Evolutionary conservation across 1,140 invertebrate species (phyloP), one percentile per base, ranked within the genome.

Genomic region (Hydropsyche tenuis): DNA sequence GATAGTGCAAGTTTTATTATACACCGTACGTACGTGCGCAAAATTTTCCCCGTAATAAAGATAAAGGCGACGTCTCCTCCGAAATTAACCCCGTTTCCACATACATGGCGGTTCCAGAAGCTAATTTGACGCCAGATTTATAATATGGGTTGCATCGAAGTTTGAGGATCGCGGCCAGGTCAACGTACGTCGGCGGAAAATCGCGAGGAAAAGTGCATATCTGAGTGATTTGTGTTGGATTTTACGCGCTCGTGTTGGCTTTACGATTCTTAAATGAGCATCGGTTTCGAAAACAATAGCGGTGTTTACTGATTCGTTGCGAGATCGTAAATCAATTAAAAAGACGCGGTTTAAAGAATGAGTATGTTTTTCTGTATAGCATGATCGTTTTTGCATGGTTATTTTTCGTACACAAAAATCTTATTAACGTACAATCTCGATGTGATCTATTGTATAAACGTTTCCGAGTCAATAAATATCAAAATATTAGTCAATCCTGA

Each of bases 1-100:
- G 56, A 60, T 60, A 60, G 56, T 60, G 56, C 56, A 60, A 60
- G 56, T 60, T 60, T 60, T 60, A 60, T 60, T 60, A 60, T 60
- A 20, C 20, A 20, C 14, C 48, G 48, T 60, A 37, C 30, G 30
- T 37, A 9, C 3, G 9, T 60, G 23, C 56, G 18, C 18, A 53
- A 53, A 46, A 53, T 53, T 53, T 53, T 25, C 20, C 56, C 56
- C 11, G 18, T 25, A 60, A 60, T 60, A 60, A 60, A 60, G 23
- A 60, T 60, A 60, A 27, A 60, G 56, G 12, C 23, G 56, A 18
- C 56, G 56, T 60, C 56, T 22, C 14, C 45, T 48, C 12, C 2
- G 56, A 60, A 60, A 60, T 60, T 60, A 60, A 60, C 56, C 56
- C 56, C 23, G 56, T 60, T 60, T 60, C 51, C 16, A 53, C 22